phyloP scores from a whole-genome alignment of 2,888 invertebrate genomes.

The Drosophila vallismaia region DNA sequence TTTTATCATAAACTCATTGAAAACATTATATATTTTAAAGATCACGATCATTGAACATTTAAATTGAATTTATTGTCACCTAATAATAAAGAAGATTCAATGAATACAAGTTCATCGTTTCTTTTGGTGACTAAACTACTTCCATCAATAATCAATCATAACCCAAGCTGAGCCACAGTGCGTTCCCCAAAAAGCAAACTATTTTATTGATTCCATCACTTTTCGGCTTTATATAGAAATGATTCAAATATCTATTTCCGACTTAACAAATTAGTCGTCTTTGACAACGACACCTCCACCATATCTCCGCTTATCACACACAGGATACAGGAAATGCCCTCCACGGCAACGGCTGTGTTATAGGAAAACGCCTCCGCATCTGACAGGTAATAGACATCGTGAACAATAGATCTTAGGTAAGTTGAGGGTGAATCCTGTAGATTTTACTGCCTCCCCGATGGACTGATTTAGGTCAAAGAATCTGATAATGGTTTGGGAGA shows the following conservation, averaged over 20 bases:
- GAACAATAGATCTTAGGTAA: background rate
- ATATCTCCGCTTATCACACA: background rate
- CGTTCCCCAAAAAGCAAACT: background rate
- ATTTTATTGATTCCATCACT: background rate
- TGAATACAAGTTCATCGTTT: constrained; percentile 11
- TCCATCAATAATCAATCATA: constrained; percentile 25
- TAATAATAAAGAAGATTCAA: constrained; percentile 46
- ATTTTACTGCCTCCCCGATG: background rate
- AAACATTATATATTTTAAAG: constrained; percentile 3
- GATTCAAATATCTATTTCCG: background rate
- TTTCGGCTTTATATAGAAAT: background rate
- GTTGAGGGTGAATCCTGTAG: background rate
- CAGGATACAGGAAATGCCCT: too few relatives aligned
- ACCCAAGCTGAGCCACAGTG: constrained; percentile 5
- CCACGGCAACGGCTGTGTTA: too few relatives aligned
- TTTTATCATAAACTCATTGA: background rate
- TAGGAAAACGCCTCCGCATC: too few relatives aligned
- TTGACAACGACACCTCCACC: background rate
- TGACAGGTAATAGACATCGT: background rate
- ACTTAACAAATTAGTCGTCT: too few relatives aligned
- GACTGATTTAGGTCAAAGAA: background rate
- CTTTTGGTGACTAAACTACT: constrained; percentile 23
- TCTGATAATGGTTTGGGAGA: background rate
- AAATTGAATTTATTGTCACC: constrained; percentile 52
- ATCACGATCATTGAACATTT: constrained; percentile 47